Conservation (phyloP, 1,140 invertebrate species). For the Thaumatotibia leucotreta region DNA sequence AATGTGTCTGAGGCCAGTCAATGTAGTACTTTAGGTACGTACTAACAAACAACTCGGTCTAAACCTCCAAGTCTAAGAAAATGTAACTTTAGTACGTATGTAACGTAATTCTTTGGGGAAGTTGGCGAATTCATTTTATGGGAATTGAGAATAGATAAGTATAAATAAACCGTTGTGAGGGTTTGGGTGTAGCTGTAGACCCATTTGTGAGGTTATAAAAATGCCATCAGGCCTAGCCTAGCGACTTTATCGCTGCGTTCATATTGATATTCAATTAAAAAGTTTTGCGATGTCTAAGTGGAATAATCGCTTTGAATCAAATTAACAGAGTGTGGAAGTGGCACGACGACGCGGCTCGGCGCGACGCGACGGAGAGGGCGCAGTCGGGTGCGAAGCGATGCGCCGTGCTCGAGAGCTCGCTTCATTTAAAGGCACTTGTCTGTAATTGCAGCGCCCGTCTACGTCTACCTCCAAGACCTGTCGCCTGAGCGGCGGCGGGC, state of each 20-base stretch:
- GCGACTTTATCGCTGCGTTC: not conserved
- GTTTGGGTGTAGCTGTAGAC: too few species aligned
- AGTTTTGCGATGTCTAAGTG: constrained; percentile 13
- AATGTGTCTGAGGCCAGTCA: not conserved
- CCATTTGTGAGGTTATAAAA: not conserved
- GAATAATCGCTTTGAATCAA: constrained; percentile 54
- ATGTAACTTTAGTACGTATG: too few species aligned
- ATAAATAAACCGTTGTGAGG: too few species aligned
- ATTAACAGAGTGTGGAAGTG: constrained; percentile 59
- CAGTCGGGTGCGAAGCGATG: constrained; percentile 66
- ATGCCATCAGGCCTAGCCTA: not conserved
- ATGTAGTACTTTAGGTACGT: too few species aligned
- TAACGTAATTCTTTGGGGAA: too few species aligned
- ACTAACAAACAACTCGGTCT: not conserved
- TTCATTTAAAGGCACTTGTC: constrained; percentile 75
- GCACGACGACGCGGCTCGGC: constrained; percentile 25
- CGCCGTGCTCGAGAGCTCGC: constrained; percentile 72
- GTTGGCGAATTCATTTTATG: too few species aligned
- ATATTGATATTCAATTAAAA: constrained; percentile 17
- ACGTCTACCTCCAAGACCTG: constrained; percentile 55
- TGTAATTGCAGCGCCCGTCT: constrained; percentile 64
- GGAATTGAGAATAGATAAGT: too few species aligned
- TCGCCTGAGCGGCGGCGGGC: constrained; percentile 49
- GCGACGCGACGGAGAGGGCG: constrained; percentile 40
- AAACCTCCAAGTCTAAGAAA: too few species aligned